These are phyloP conservation scores for cattle (Bos taurus) DNA, from an alignment of 2,113 vertebrate species.

Conservation along the genomic window DNA sequence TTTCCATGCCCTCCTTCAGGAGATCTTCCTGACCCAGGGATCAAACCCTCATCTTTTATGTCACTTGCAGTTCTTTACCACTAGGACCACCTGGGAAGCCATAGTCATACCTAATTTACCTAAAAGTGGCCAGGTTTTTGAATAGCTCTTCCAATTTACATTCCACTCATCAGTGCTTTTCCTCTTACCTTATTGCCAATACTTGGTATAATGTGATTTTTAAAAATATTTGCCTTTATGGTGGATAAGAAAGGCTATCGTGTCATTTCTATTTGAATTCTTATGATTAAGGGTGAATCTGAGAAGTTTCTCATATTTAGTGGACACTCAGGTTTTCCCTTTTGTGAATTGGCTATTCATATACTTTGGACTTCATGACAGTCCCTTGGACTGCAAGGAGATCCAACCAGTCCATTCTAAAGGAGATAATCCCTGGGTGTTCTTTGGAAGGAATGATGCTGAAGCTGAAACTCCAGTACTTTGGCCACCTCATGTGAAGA, in stretches of 20 bases:
- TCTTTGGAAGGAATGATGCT: too few relatives aligned
- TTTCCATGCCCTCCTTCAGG: neutral
- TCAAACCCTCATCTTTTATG: neutral
- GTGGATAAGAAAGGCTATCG: neutral
- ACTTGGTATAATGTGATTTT: neutral
- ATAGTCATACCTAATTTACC: neutral
- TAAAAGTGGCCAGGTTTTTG: neutral
- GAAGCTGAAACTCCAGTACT: too few relatives aligned
- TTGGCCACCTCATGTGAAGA: too few relatives aligned
- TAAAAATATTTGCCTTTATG: neutral
- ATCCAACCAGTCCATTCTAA: too few relatives aligned
- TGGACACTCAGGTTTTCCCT: neutral
- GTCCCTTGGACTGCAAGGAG: too few relatives aligned
- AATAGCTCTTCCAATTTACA: neutral
- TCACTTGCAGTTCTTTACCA: neutral
- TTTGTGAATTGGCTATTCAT: neutral
- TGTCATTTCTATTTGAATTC: neutral
- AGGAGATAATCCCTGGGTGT: too few relatives aligned
- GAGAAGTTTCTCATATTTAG: neutral
- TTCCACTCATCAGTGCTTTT: neutral
- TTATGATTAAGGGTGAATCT: neutral
- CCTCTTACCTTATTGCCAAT: neutral
- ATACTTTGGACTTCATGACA: neutral
- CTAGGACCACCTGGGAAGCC: neutral
- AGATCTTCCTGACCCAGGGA: neutral